These are phyloP conservation scores for Halocynthia aurantium DNA, from an alignment of 23 tunicate species.

Conservation along the genomic window DNA sequence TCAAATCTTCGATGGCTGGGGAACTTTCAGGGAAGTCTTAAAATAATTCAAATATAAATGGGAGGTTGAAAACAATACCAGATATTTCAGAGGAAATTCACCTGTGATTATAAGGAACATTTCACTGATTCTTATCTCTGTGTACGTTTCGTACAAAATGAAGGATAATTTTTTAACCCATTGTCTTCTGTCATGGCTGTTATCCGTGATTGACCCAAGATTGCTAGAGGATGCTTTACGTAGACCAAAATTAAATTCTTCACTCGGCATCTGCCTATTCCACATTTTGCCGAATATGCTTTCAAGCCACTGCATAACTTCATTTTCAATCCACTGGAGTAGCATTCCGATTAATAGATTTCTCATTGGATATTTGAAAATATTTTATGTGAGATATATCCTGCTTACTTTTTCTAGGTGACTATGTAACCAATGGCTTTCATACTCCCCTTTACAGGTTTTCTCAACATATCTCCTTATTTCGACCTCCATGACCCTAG, in stretches of 20 bases:
- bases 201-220: background rate
- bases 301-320: conserved; percentile 53
- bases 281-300: conserved; percentile 23
- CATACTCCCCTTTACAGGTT: conserved; percentile 53
- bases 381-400: background rate
- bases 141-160: conserved; percentile 59
- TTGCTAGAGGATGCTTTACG: no score
- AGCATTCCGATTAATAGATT: background rate
- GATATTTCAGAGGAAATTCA: conserved; percentile 3
- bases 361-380: background rate
- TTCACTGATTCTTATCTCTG: conserved; percentile 73
- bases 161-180: conserved; percentile 56
- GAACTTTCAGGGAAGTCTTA: conserved; percentile 78
- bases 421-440: conserved; percentile 32
- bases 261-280: background rate
- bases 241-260: background rate
- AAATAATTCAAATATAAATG: conserved; percentile 1
- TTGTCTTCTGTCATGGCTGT: background rate
- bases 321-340: conserved; percentile 51
- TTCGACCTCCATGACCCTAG: conserved; percentile 44
- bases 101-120: conserved; percentile 81
- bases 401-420: conserved; percentile 34
- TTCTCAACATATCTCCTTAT: conserved; percentile 42
- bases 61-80: background rate
- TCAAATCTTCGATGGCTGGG: conserved; percentile 64